Percentiles rank a stretch among this genome's conserved stretches.
phyloP scores from a whole-genome alignment of 2,888 invertebrate genomes.

The Brachynemurus nebulosus region DNA sequence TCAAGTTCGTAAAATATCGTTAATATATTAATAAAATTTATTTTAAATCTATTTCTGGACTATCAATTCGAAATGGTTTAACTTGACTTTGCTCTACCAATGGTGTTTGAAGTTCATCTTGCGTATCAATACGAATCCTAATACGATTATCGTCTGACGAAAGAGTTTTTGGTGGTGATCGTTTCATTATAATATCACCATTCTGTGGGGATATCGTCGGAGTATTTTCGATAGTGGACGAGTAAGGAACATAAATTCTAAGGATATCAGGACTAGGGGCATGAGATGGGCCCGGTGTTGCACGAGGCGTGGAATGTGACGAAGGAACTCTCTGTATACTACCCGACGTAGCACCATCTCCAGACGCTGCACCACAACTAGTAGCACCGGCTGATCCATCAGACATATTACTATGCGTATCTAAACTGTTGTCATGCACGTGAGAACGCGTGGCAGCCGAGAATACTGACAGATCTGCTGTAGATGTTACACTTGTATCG shows the following conservation, averaged over 20 bases:
- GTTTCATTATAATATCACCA: constrained; percentile 30
- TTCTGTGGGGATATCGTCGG: constrained; percentile 38
- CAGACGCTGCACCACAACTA: constrained; percentile 34
- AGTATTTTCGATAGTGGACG: constrained; percentile 38
- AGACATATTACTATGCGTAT: constrained; percentile 62
- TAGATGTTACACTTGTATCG: constrained; percentile 72
- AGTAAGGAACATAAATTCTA: constrained; percentile 66
- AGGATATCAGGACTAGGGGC: constrained; percentile 58
- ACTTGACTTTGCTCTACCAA: constrained; percentile 45
- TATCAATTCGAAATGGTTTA: constrained; percentile 29
- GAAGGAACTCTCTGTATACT: constrained; percentile 39
- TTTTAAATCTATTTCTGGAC: constrained; percentile 28
- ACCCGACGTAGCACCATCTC: constrained; percentile 33
- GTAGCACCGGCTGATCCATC: constrained; percentile 52
- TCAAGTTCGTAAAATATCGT: no score
- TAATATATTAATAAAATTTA: no score
- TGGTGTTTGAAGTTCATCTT: constrained; percentile 51
- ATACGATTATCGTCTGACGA: constrained; percentile 52
- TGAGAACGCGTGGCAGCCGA: constrained; percentile 57
- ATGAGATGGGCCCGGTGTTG: constrained; percentile 46
- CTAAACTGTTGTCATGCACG: constrained; percentile 58
- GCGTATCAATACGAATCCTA: constrained; percentile 52
- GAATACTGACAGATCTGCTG: constrained; percentile 68
- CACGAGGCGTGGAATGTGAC: constrained; percentile 48
- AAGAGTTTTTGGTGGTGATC: constrained; percentile 37